Evolutionary conservation across 1,140 invertebrate species (phyloP), one percentile per base, ranked within the genome.

Genomic region (Atta cephalotes): DNA sequence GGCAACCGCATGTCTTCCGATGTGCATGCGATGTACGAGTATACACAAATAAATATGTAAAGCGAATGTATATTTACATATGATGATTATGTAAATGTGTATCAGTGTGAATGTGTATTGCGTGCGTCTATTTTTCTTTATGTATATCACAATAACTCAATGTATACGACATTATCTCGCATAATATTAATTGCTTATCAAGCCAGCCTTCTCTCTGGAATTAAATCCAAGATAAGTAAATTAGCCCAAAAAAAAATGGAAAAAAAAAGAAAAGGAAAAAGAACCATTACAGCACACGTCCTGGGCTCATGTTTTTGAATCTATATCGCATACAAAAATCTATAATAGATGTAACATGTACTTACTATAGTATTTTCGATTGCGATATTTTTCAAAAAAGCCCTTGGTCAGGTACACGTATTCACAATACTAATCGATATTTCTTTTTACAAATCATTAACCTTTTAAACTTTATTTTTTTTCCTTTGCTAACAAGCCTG

Each of bases 81-180:
- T 60, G 39, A 71, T 45, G 39, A 45, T 68, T 31, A 72, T 71
- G 39, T 60, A 16, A 35, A 21, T 58, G 21, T 74, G 68, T 49
- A 39, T 39, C 9, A 39, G 35, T 49, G 56, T 82, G 14, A 49
- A n/a, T 18, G 12, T 81, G 14, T 53, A 4, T 45, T 25, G 63
- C 7, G 28, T 14, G 28, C 21, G 21, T 35, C 4, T 76, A 0
- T 60, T 63, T 63, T 28, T 45, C 2, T 63, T 66, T 78, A 4
- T 66, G 39, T 86, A 78, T 88, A 90, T 90, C 89, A 90, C 89
- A 90, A 85, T 80, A 89, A 85, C 68, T 90, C 78, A 82, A 80
- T 87, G 71, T 77, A 68, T 85, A 90, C 45, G 63, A 79, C 87
- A 90, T 66, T 72, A 85, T 78, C 76, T 71, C 78, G 79, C 71